Percentiles rank a stretch among this genome's conserved stretches.
phyloP scores from a whole-genome alignment of 1,140 invertebrate genomes.

The Reticulitermes speratus region DNA sequence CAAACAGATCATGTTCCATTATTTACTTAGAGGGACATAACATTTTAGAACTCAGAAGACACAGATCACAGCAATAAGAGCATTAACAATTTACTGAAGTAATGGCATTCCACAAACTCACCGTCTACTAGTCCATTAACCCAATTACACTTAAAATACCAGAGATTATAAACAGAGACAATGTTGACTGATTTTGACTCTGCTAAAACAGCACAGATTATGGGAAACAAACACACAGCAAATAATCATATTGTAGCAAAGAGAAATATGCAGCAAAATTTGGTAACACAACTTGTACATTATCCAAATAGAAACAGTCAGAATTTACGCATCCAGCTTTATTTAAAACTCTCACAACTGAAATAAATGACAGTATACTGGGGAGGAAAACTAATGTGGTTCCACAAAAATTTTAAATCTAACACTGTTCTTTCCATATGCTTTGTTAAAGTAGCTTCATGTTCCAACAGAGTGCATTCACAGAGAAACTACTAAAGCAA shows the following conservation, averaged over 20 bases:
- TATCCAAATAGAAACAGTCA: background rate
- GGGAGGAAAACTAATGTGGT: background rate
- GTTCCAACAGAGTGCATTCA: slow-evolving; percentile 10
- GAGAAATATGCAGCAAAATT: background rate
- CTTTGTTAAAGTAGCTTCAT: background rate
- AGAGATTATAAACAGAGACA: background rate
- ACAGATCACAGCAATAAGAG: background rate
- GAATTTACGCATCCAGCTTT: background rate
- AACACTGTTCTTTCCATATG: background rate
- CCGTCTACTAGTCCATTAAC: background rate
- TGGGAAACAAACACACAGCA: background rate
- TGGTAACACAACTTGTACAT: background rate
- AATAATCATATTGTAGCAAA: background rate
- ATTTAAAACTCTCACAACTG: background rate
- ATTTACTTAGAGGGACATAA: background rate
- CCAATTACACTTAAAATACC: background rate
- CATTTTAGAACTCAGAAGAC: background rate
- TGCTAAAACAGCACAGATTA: background rate
- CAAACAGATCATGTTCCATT: background rate
- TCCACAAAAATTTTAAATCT: background rate
- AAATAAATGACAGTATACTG: background rate
- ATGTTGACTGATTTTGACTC: background rate
- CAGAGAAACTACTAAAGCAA: slow-evolving; percentile 7
- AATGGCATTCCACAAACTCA: background rate
- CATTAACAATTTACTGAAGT: background rate